Conservation (phyloP, 2,113 vertebrate genomes). For the Anarrhichthys ocellatus region DNA sequence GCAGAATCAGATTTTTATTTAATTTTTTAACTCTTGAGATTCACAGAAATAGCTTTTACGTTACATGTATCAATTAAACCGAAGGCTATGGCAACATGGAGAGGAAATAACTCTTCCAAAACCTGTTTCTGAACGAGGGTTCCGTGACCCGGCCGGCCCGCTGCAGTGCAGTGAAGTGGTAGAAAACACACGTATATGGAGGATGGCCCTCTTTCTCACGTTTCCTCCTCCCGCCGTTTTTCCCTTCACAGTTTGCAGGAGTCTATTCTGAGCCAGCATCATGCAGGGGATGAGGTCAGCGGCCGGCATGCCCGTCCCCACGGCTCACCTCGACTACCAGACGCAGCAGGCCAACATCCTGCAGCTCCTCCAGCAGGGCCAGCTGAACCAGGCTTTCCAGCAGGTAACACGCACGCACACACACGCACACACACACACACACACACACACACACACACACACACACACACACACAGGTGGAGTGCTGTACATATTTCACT, state of each 20-base stretch:
- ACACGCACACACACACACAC: neutral
- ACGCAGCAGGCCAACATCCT: slow-evolving; percentile 94
- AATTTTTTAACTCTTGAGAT: neutral
- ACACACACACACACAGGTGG: no score
- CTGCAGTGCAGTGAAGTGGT: neutral
- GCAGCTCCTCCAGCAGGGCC: slow-evolving; percentile 96
- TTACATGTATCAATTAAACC: neutral
- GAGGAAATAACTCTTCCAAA: neutral
- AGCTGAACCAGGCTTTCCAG: slow-evolving; percentile 98
- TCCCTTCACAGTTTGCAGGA: slow-evolving; percentile 90
- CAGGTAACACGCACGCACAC: slow-evolving; percentile 84
- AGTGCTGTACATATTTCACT: neutral
- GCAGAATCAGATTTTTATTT: neutral
- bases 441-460: no score
- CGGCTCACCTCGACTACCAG: slow-evolving; percentile 94
- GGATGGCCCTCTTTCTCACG: neutral
- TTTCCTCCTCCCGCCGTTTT: neutral
- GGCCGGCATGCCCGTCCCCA: slow-evolving; percentile 92
- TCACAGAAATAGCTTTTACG: neutral
- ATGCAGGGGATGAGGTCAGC: slow-evolving; percentile 98
- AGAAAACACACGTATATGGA: neutral
- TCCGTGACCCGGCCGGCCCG: no score
- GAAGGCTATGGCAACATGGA: neutral
- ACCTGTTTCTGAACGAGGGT: neutral
- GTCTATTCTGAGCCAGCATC: slow-evolving; percentile 96